A percentile compares a stretch with the other conserved stretches of the same genome.
These are phyloP conservation scores for Struthidea cinerea DNA, from an alignment of 2,113 vertebrate species.

Conservation along the genomic window DNA sequence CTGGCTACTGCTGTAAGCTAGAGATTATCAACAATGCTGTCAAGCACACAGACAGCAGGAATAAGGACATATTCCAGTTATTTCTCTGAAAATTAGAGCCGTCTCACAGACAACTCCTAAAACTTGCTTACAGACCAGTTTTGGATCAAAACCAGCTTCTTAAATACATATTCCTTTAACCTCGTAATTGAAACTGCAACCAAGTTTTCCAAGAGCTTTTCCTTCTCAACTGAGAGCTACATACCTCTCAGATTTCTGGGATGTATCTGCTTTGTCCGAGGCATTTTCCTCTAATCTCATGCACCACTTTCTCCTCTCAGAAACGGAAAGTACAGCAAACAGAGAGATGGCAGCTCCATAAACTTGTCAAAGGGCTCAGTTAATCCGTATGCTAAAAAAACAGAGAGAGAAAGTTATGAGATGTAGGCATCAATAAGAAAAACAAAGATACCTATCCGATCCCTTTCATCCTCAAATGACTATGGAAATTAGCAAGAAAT, in stretches of 20 bases:
- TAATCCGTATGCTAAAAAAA: slow-evolving; percentile 70
- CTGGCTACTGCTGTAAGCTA: background rate
- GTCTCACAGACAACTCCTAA: background rate
- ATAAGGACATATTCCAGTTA: background rate
- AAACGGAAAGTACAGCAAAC: slow-evolving; percentile 58
- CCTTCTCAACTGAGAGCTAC: slow-evolving; percentile 12
- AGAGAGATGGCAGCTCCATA: slow-evolving; percentile 74
- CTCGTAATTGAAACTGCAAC: background rate
- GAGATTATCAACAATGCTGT: background rate
- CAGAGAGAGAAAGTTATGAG: background rate
- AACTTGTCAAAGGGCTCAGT: slow-evolving; percentile 66
- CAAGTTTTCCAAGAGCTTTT: background rate
- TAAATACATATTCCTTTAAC: background rate
- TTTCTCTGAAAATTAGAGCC: background rate
- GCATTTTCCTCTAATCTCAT: slow-evolving; percentile 84
- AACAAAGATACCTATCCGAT: background rate
- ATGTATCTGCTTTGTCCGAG: slow-evolving; percentile 97
- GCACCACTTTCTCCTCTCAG: slow-evolving; percentile 66
- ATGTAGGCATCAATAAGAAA: background rate
- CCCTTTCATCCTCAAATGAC: background rate
- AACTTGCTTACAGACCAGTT: background rate
- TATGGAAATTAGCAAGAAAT: background rate
- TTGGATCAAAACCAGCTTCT: background rate
- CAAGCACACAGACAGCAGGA: background rate
- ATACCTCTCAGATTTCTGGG: slow-evolving; percentile 96